phyloP scores from a whole-genome alignment of 2,797 vertebrate species.

The Tamandua tetradactyla region DNA sequence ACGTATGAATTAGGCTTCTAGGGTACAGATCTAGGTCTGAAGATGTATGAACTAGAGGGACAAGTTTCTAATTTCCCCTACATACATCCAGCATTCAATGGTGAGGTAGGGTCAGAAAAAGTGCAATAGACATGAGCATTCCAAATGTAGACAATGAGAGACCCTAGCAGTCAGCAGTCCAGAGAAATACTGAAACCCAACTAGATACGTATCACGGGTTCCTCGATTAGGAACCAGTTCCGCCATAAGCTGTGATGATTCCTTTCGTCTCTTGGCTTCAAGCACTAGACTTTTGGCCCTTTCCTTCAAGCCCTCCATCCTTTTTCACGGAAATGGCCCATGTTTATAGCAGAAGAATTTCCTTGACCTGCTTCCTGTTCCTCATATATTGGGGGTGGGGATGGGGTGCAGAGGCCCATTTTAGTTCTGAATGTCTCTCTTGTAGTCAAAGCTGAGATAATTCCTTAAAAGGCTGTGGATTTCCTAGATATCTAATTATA shows the following conservation, averaged over 20 bases:
- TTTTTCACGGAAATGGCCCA: background rate
- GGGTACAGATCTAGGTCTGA: background rate
- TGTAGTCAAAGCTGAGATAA: background rate
- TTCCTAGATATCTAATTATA: background rate
- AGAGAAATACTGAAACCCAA: background rate
- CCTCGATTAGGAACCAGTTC: background rate
- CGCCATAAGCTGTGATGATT: background rate
- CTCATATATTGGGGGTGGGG: background rate
- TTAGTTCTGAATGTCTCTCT: background rate
- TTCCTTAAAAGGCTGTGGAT: background rate
- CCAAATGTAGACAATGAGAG: background rate
- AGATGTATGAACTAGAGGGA: background rate
- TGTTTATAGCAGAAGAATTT: background rate
- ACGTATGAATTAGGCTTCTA: background rate
- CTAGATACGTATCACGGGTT: background rate
- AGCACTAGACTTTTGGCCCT: background rate
- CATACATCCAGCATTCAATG: background rate
- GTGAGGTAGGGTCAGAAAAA: background rate
- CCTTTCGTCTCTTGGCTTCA: background rate
- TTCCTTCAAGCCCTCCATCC: background rate
- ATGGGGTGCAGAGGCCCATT: too few species aligned
- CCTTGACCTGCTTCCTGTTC: background rate
- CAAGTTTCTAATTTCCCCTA: background rate
- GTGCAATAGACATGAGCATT: background rate
- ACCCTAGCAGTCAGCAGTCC: background rate